Conservation (phyloP, 2,797 vertebrate species). For the Ptychobarbus kaznakovi region DNA sequence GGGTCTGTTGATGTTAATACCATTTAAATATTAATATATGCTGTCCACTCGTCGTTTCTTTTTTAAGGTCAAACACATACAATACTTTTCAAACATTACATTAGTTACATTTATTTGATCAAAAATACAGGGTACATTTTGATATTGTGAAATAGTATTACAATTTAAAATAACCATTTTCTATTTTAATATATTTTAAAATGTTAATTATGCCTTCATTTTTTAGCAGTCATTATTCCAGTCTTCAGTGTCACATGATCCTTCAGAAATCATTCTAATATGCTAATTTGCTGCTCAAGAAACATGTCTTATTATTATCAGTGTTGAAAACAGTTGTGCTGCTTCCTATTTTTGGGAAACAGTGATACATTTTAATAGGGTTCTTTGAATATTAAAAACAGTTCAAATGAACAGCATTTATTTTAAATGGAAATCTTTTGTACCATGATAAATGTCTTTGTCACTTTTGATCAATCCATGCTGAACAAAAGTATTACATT, state of each 20-base stretch:
- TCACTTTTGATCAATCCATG: background rate
- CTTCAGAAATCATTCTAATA: background rate
- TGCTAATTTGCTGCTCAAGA: background rate
- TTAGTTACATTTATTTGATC: no score
- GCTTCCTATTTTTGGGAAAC: background rate
- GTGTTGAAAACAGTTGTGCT: background rate
- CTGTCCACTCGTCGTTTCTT: background rate
- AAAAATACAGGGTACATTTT: background rate
- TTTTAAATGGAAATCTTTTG: background rate
- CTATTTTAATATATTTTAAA: background rate
- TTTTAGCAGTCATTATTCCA: background rate
- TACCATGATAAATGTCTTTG: background rate
- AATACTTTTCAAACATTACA: background rate
- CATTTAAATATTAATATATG: conserved; percentile 21
- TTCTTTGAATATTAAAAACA: background rate
- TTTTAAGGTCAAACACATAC: background rate
- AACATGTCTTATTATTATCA: background rate
- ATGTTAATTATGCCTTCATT: background rate
- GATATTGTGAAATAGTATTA: background rate
- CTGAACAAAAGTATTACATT: background rate
- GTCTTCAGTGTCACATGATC: background rate
- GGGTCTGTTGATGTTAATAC: background rate
- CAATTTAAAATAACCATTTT: background rate
- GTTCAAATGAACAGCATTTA: background rate
- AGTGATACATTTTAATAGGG: background rate